Conservation (phyloP, 2,888 invertebrate species). For the Ophion ellenae region DNA sequence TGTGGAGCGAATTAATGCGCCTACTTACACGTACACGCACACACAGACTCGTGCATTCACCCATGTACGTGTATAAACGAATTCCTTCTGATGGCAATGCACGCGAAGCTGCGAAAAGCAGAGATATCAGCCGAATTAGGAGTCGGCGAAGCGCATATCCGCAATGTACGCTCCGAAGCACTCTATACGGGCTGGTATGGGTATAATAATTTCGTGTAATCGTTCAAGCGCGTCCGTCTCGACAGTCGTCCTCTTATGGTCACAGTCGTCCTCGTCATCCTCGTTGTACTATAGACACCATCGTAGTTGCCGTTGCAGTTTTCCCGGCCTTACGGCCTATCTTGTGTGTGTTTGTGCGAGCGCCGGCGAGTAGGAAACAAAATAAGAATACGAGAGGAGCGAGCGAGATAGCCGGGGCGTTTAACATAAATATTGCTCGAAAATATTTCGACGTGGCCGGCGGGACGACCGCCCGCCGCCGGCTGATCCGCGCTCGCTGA, state of each 20-base stretch:
- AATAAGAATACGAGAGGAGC: constrained; percentile 46
- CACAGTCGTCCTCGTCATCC: constrained; percentile 25
- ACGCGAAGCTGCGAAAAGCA: constrained; percentile 34
- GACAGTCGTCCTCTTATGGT: constrained; percentile 41
- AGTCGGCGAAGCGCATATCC: constrained; percentile 61
- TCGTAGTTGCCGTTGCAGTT: not conserved
- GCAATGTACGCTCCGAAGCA: constrained; percentile 39
- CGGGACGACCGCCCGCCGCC: constrained; percentile 70
- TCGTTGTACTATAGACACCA: not conserved
- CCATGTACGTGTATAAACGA: not conserved
- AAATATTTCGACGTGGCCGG: constrained; percentile 77
- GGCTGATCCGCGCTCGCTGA: constrained; percentile 78
- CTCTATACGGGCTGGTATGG: constrained; percentile 12
- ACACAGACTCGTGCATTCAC: not conserved
- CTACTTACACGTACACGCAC: not conserved
- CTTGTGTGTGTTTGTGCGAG: constrained; percentile 2
- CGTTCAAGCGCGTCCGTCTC: constrained; percentile 46
- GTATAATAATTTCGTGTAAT: constrained; percentile 51
- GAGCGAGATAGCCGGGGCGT: constrained; percentile 65
- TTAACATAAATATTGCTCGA: constrained; percentile 80
- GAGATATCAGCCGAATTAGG: constrained; percentile 52
- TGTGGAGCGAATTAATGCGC: not conserved
- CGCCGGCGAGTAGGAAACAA: constrained; percentile 48
- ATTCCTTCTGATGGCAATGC: constrained; percentile 4
- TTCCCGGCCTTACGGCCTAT: constrained; percentile 43